phyloP scores from a whole-genome alignment of 2,888 invertebrate genomes.

The Emmelina monodactyla region DNA sequence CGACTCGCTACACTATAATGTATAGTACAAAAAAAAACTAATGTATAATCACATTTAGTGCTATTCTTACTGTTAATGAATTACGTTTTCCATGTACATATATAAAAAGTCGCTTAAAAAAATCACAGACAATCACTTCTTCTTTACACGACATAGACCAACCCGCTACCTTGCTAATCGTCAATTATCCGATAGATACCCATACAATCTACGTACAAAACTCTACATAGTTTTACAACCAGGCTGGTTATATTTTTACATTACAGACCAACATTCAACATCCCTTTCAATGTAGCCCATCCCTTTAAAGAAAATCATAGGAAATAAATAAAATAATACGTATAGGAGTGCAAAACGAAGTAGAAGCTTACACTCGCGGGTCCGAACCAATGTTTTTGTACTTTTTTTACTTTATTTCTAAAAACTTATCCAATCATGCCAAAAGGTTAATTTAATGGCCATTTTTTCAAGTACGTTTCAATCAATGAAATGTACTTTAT shows the following conservation, averaged over 20 bases:
- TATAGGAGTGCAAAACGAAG: too few relatives aligned
- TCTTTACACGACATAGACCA: slow-evolving; percentile 64
- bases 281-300: neutral
- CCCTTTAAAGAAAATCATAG: neutral
- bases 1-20: slow-evolving; percentile 34
- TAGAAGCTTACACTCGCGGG: neutral
- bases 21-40: slow-evolving; percentile 57
- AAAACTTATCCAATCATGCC: neutral
- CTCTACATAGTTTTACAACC: slow-evolving; percentile 66
- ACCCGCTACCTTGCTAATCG: slow-evolving; percentile 54
- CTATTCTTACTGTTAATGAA: slow-evolving; percentile 66
- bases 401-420: neutral
- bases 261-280: slow-evolving; percentile 20
- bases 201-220: slow-evolving; percentile 67
- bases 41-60: slow-evolving; percentile 67
- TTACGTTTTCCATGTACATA: slow-evolving; percentile 61
- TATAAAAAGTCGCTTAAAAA: slow-evolving; percentile 66
- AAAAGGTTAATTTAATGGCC: neutral
- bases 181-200: slow-evolving; percentile 45
- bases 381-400: too few relatives aligned
- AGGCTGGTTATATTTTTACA: slow-evolving; percentile 49
- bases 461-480: slow-evolving; percentile 18
- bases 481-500: slow-evolving; percentile 21
- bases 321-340: neutral
- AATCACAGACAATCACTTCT: slow-evolving; percentile 68